Percentiles rank a stretch among this genome's conserved stretches.
Conservation (phyloP, 2,113 vertebrate genomes). For the Microcebus tavaratra region DNA sequence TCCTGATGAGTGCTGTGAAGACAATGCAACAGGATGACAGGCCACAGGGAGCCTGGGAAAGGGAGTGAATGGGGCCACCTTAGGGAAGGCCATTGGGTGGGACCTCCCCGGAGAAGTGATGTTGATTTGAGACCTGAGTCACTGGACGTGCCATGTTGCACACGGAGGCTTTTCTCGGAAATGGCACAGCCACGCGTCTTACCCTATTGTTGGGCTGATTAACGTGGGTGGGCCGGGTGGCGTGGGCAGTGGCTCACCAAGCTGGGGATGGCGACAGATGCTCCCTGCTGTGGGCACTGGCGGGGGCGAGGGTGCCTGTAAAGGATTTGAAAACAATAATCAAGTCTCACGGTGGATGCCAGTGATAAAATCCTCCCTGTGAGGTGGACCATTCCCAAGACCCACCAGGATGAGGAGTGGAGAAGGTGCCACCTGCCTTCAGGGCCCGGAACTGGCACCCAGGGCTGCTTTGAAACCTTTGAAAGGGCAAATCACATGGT, state of each 20-base stretch:
- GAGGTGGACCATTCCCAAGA: no score
- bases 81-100: neutral
- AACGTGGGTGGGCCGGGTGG: neutral
- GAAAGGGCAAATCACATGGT: neutral
- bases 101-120: neutral
- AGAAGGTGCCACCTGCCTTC: neutral
- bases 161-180: neutral
- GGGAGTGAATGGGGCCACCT: neutral
- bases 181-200: neutral
- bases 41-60: neutral
- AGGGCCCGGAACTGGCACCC: neutral
- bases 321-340: neutral
- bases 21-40: neutral
- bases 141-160: neutral
- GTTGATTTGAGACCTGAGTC: slow-evolving; percentile 9
- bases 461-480: neutral
- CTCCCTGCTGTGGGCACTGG: neutral
- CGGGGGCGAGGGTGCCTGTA: neutral
- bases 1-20: neutral
- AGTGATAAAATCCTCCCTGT: neutral
- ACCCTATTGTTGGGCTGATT: neutral
- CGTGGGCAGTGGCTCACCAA: neutral
- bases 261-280: neutral
- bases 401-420: neutral
- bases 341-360: neutral